Percentiles rank a stretch among this genome's conserved stretches.
These are phyloP conservation scores for Cryptotis parvus DNA, from an alignment of 2,113 vertebrate genomes.

Conservation along the genomic window DNA sequence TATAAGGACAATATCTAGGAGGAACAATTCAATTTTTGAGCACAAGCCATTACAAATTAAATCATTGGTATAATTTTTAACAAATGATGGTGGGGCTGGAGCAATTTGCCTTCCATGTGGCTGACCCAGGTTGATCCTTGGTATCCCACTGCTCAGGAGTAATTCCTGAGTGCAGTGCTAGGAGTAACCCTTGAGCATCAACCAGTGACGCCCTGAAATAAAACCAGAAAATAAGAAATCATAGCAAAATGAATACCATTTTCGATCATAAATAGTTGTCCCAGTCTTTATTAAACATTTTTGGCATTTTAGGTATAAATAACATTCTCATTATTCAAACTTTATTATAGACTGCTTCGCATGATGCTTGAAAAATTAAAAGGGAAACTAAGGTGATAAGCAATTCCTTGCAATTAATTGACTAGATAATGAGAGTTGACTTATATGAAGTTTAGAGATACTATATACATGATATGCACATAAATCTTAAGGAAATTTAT, in stretches of 20 bases:
- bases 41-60: neutral
- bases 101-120: too few species aligned
- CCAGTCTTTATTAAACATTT: neutral
- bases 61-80: neutral
- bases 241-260: constrained; percentile 1
- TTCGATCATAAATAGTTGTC: neutral
- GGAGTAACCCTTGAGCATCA: too few species aligned
- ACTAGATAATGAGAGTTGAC: constrained; percentile 71
- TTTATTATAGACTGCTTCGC: neutral
- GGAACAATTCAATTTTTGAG: neutral
- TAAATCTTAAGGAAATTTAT: constrained; percentile 70
- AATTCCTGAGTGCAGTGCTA: too few species aligned
- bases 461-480: constrained; percentile 36
- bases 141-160: too few species aligned
- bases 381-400: constrained; percentile 35
- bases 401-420: constrained; percentile 59
- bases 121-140: too few species aligned
- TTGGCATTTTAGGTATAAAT: neutral
- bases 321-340: neutral
- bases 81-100: too few species aligned
- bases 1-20: neutral
- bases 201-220: neutral
- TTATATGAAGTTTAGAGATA: constrained; percentile 59
- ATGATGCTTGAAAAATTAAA: neutral
- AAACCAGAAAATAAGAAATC: neutral